Evolutionary conservation across 2,113 vertebrate species (phyloP), one percentile per base, ranked within the genome.

Genomic region (Cyprinodon brontotheroides): DNA sequence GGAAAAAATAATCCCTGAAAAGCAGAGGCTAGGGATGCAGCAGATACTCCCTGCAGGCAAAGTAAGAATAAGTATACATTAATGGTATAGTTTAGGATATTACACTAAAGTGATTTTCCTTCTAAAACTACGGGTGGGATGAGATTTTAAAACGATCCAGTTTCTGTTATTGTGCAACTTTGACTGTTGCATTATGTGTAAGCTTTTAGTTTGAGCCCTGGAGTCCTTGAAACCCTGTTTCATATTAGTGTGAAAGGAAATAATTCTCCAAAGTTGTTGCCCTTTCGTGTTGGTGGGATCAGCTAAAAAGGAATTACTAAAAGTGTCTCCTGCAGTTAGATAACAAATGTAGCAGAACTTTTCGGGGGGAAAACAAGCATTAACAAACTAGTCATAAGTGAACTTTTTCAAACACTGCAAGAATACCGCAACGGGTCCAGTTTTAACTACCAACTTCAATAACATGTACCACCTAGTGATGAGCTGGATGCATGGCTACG

Each of bases 1-100:
- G 5, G 22, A 47, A 77, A 63, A 80, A 86, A 84, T 59, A 77
- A 65, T 84, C 79, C 64, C 61, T 66, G 67, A 77, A 87, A 86
- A 83, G 74, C 70, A 62, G 61, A 59, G 66, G 45, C 48, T 59
- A n/a, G 65, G 29, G 76, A 85, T 57, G 79, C 81, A 50, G 79
- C 73, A 61, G 53, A 75, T 22, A n/a, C 66, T 67, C 7, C 76
- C 87, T 89, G 43, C 71, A 83, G 85, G 85, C 85, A 82, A 89
- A 81, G 77, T 65, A 61, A 65, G 59, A 70, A 83, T 85, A 84
- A 88, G 78, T 86, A 70, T 72, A 85, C 78, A 86, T 86, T 87
- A 57, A 57, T 20, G 50, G 50, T 20, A n/a, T 2, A 57, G 20
- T 57, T 57, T 20, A 57, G 7, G 17, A 57, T 1, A 41, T 57